These are phyloP conservation scores for Slavum lentiscoides DNA, from an alignment of 2,888 invertebrate species.

Conservation along the genomic window DNA sequence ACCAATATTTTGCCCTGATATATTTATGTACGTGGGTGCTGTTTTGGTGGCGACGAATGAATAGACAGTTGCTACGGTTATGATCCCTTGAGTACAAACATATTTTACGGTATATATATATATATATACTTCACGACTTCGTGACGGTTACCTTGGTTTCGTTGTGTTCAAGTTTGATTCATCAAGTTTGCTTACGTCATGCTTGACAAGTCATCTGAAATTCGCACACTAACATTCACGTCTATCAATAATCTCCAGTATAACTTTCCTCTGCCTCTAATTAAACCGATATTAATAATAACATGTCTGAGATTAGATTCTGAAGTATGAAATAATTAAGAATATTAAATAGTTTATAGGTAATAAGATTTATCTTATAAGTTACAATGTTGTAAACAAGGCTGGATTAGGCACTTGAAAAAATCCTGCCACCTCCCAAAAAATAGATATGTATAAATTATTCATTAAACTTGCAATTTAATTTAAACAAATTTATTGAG, in stretches of 20 bases:
- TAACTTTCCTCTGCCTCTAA: background rate
- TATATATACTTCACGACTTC: background rate
- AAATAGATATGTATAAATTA: too few relatives aligned
- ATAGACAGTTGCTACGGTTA: background rate
- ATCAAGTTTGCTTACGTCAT: background rate
- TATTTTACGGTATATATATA: background rate
- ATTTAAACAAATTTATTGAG: too few relatives aligned
- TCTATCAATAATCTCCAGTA: background rate
- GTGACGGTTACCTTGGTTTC: background rate
- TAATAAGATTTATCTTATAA: too few relatives aligned
- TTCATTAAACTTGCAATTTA: too few relatives aligned
- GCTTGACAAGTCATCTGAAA: constrained; percentile 28
- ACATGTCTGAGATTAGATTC: too few relatives aligned
- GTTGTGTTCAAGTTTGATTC: constrained; percentile 13
- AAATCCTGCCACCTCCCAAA: too few relatives aligned
- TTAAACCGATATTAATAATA: too few relatives aligned
- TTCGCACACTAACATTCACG: background rate
- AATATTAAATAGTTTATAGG: too few relatives aligned
- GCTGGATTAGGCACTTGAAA: too few relatives aligned
- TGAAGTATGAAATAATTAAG: background rate
- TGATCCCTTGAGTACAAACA: background rate
- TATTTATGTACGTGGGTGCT: background rate
- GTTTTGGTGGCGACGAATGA: background rate
- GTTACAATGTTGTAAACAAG: too few relatives aligned
- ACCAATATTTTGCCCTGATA: background rate